Evolutionary conservation across 2,888 invertebrate genomes (phyloP), one percentile per base, ranked within the genome.

Genomic region (Druceiella hillmani): DNA sequence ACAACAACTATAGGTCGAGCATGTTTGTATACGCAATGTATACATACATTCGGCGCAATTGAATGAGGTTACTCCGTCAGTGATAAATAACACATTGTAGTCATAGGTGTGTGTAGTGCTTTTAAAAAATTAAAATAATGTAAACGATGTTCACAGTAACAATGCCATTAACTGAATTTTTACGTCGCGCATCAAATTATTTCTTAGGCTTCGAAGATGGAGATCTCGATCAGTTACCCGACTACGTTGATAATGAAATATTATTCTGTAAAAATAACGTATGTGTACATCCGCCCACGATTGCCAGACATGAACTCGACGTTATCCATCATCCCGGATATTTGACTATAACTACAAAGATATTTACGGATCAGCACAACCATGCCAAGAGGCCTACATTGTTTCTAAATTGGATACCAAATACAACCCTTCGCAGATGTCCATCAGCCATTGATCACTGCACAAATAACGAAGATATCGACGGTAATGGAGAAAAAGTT

Each of bases 241-340:
- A 75, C 55, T 87, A 86, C 56, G 83, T 85, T 58, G 87, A 89
- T 63, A 88, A 88, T 55, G 89, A 89, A 69, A 80, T 87, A 42
- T 68, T 89, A 33, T 89, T 87, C 62, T 88, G 89, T 65, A 97
- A 95, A 69, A 97, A 97, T 62, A 95, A 97, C 65, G 93, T 97
- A 20, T 97, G 95, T 62, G 94, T 97, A 29, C 95, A 97, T 71
- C 93, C 94, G 4, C 90, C 92, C 31, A 85, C 87, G 0, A 76
- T 87, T 43, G 78, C 87, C 34, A 77, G 90, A 32, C 85, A 86
- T 51, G 86, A 87, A 52, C 78, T 84, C 36, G 91, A 92, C 50
- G 79, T 87, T 17, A 74, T 89, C 1, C 95, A 95, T 56, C 87
- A 91, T 64, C 94, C 94, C 2, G 95, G 79, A 12, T 97, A 97